phyloP scores from a whole-genome alignment of 92 coral and sea anemone species.

The Parazoanthus darwini region DNA sequence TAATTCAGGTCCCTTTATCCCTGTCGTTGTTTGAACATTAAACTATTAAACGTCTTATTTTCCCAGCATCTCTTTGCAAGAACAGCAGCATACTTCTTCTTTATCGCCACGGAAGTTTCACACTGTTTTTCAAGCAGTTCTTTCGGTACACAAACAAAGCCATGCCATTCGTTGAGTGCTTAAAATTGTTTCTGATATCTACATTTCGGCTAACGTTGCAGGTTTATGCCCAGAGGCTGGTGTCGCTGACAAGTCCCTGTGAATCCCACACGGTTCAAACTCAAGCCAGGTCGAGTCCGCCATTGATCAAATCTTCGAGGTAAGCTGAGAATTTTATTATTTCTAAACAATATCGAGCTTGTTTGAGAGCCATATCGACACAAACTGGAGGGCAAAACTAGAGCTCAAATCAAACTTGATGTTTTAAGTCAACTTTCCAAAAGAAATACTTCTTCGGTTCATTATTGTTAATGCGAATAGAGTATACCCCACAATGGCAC shows the following conservation, averaged over 20 bases:
- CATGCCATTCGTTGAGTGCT: not conserved
- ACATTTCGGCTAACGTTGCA: constrained; percentile 3
- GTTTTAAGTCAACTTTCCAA: not conserved
- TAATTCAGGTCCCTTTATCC: not conserved
- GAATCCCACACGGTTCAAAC: not conserved
- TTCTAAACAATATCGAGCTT: not conserved
- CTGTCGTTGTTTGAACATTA: not conserved
- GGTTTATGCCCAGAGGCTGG: constrained; percentile 17
- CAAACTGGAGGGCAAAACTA: not conserved
- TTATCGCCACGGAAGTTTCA: constrained; percentile 19
- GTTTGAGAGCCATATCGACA: not conserved
- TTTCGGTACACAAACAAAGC: constrained; percentile 12
- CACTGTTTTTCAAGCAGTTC: constrained; percentile 16
- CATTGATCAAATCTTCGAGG: not conserved
- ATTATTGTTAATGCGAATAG: not conserved
- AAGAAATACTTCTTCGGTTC: not conserved
- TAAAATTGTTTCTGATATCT: constrained; percentile 7
- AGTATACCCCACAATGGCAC: not conserved
- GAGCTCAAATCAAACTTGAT: not conserved
- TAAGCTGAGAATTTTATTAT: not conserved
- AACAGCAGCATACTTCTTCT: not conserved
- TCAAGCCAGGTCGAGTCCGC: not conserved
- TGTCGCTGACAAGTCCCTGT: not conserved
- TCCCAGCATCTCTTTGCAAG: not conserved
- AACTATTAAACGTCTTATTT: not conserved